Conservation (phyloP, 2,797 vertebrate species). For the Neolamprologus multifasciatus region DNA sequence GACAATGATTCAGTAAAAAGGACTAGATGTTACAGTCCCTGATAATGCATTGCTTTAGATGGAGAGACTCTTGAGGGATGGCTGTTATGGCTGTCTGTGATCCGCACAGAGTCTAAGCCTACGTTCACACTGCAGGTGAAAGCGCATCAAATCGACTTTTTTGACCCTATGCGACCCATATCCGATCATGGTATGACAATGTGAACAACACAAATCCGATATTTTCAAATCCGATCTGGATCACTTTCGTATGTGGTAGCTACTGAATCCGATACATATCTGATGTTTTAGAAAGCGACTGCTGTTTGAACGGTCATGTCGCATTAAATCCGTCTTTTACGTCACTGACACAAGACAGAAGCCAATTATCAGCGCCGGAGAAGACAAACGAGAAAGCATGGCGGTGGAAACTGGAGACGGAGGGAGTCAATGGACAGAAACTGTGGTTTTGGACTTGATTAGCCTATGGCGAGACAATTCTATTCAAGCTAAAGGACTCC, state of each 20-base stretch:
- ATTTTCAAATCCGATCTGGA: too few relatives aligned
- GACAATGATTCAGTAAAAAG: background rate
- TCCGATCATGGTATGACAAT: too few relatives aligned
- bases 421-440: too few relatives aligned
- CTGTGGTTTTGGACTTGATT: background rate
- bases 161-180: too few relatives aligned
- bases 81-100: background rate
- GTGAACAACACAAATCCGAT: too few relatives aligned
- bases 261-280: accelerated
- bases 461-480: accelerated
- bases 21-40: too few relatives aligned
- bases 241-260: background rate
- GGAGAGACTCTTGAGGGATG: too few relatives aligned
- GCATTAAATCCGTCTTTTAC: background rate
- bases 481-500: background rate
- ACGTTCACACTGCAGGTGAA: too few relatives aligned
- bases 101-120: accelerated
- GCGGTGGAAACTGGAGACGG: too few relatives aligned
- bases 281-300: background rate
- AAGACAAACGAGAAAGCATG: background rate
- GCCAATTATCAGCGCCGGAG: accelerated
- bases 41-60: too few relatives aligned
- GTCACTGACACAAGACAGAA: background rate
- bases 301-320: background rate
- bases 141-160: too few relatives aligned